These are phyloP conservation scores for Copsychus sechellarum DNA, from an alignment of 2,113 vertebrate genomes.

Conservation along the genomic window DNA sequence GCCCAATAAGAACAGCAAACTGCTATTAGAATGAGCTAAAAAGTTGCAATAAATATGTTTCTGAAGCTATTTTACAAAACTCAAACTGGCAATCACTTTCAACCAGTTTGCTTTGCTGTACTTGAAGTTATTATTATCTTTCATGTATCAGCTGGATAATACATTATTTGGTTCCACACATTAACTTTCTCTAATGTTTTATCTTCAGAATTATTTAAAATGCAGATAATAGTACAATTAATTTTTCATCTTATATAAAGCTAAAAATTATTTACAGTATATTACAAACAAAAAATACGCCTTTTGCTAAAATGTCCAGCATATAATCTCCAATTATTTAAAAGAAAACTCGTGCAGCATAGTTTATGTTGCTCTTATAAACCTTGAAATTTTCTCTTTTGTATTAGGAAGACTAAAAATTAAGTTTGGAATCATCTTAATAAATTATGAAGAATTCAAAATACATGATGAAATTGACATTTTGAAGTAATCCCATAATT, in stretches of 20 bases:
- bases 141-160: not conserved
- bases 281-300: fast-evolving
- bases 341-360: not conserved
- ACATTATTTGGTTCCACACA: not conserved
- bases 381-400: not conserved
- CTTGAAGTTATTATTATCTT: not conserved
- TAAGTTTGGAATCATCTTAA: not conserved
- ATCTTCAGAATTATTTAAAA: not conserved
- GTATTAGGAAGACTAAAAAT: not conserved
- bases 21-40: not conserved
- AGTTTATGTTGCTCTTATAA: not conserved
- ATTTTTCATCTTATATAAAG: not conserved
- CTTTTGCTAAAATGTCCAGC: not conserved
- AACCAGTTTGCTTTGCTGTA: not conserved
- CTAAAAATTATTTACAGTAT: fast-evolving
- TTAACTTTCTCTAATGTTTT: not conserved
- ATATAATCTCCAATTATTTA: fast-evolving
- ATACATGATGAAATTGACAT: not conserved
- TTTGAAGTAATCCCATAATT: not conserved
- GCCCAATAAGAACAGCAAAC: not conserved
- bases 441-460: not conserved
- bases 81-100: not conserved
- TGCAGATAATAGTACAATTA: not conserved
- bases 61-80: not conserved
- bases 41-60: not conserved